Evolutionary conservation across 2,113 vertebrate species (phyloP), one percentile per base, ranked within the genome.

Genomic region (Vireo altiloquus): DNA sequence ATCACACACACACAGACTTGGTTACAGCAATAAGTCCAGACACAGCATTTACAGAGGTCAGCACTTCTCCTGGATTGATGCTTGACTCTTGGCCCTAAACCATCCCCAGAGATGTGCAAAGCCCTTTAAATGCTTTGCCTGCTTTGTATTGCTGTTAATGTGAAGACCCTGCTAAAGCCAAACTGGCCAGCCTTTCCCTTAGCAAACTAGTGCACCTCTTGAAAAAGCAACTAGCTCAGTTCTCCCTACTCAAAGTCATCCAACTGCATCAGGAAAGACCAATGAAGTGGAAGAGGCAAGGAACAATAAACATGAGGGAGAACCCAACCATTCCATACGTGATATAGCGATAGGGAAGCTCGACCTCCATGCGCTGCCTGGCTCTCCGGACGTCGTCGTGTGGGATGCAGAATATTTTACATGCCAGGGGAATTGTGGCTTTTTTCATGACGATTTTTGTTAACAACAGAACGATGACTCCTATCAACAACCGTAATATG

Each of bases 331-430:
- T 97, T 15, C 98, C 98, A 2, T 99, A 99, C 0, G 99, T 99
- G 2, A 99, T 97, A 60, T 99, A 99, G n/a, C 99, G 98, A 89
- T 99, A 99, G 3, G 99, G 99, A 39, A 99, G 98, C 96, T 99
- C 99, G 6, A 99, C 98, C 85, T 99, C 98, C 98, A 99, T 99
- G 97, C 99, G 98, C 87, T 99, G 99, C 75, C 99, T 92, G 27
- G 99, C 99, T 94, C 97, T 98, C 68, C 98, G 98, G 52, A 99
- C 86, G 27, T 99, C 98, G 0, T 46, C 89, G 7, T 96, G 92
- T 0, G 98, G 98, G 61, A 99, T 96, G 33, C 96, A 77, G 15
- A 96, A 97, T 10, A 98, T n/a, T 60, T 98, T 94, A 94, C 99
- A 99, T 17, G 98, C 98, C 96, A 99, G 95, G 0, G 99, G 98